phyloP scores from a whole-genome alignment of 1,140 invertebrate species.

The Panonychus citri region DNA sequence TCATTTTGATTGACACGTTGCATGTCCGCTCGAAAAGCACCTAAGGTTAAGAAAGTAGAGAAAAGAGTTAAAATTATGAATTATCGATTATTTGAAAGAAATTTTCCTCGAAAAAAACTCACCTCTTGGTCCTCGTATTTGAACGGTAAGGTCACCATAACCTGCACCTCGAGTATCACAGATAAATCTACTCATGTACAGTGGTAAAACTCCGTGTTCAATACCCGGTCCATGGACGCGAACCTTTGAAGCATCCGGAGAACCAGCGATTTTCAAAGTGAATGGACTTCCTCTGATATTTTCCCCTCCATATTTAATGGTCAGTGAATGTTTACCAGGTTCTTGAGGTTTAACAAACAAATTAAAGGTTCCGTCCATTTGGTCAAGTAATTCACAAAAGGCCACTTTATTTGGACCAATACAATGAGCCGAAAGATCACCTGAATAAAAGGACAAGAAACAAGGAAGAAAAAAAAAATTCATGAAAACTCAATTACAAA shows the following conservation, averaged over 20 bases:
- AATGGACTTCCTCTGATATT: constrained; percentile 61
- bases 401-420: constrained; percentile 62
- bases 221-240: constrained; percentile 85
- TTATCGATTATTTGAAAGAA: no score
- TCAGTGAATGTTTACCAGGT: constrained; percentile 66
- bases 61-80: constrained; percentile 16
- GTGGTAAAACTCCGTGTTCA: constrained; percentile 81
- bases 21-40: constrained; percentile 97
- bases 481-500: neutral
- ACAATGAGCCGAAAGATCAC: constrained; percentile 89
- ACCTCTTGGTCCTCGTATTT: constrained; percentile 89
- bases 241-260: constrained; percentile 85
- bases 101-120: constrained; percentile 2
- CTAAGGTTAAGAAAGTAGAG: constrained; percentile 20
- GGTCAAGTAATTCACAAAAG: constrained; percentile 90
- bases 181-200: constrained; percentile 84
- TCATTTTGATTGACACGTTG: constrained; percentile 96
- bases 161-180: constrained; percentile 94
- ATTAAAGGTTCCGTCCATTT: constrained; percentile 88
- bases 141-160: constrained; percentile 80
- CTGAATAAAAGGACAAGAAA: constrained; percentile 20
- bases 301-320: constrained; percentile 72
- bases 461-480: neutral
- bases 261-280: constrained; percentile 68
- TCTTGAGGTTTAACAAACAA: constrained; percentile 86